Conservation (phyloP, 2,888 invertebrate species). For the Sabatieria punctata region DNA sequence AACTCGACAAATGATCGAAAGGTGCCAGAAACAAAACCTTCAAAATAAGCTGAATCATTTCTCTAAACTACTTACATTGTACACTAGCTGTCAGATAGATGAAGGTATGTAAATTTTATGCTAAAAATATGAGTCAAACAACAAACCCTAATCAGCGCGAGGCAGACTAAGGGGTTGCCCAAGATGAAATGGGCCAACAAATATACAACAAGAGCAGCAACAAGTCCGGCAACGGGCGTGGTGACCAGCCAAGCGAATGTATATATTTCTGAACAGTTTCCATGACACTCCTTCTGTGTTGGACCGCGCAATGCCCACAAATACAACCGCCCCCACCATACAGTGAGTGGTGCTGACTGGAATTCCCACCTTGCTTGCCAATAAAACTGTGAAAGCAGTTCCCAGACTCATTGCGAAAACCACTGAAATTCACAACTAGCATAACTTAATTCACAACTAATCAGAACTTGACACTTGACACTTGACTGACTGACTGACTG, state of each 20-base stretch:
- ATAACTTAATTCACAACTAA: too few species aligned
- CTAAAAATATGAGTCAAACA: too few species aligned
- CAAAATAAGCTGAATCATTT: too few species aligned
- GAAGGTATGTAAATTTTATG: too few species aligned
- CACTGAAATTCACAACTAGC: slow-evolving; percentile 14
- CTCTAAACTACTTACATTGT: too few species aligned
- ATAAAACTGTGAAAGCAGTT: slow-evolving; percentile 22
- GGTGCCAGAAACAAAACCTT: too few species aligned
- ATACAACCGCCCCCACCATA: slow-evolving; percentile 20
- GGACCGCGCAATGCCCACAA: slow-evolving; percentile 19
- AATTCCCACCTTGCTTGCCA: slow-evolving; percentile 19
- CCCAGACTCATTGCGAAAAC: slow-evolving; percentile 22
- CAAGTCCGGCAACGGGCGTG: not conserved
- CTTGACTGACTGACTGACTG: too few species aligned
- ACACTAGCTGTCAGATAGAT: too few species aligned
- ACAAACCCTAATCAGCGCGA: too few species aligned
- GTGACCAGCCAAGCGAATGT: not conserved
- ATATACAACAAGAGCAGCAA: not conserved
- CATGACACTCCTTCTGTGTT: slow-evolving; percentile 17
- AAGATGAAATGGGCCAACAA: not conserved
- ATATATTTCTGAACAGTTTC: slow-evolving; percentile 8
- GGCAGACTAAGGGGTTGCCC: not conserved
- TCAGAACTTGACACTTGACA: too few species aligned
- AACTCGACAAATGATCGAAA: too few species aligned
- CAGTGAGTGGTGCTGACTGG: slow-evolving; percentile 21